phyloP scores from a whole-genome alignment of 2,888 invertebrate genomes.

The Ceraclea dissimilis region DNA sequence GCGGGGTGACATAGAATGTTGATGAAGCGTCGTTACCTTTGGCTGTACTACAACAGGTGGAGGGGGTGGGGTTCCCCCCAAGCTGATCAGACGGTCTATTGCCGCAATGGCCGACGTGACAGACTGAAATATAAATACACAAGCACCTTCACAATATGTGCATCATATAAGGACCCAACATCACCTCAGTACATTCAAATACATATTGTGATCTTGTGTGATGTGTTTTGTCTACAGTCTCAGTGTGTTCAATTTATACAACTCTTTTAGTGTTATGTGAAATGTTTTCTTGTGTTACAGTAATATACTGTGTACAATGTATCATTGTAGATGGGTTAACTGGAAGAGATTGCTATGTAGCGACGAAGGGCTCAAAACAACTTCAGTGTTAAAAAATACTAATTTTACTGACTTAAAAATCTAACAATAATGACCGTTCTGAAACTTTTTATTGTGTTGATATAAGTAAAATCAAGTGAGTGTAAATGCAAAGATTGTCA shows the following conservation, averaged over 20 bases:
- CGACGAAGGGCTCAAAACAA: too few relatives aligned
- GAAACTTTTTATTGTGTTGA: too few relatives aligned
- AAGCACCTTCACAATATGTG: conserved; percentile 18
- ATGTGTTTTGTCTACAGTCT: conserved; percentile 6
- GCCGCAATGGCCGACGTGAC: conserved; percentile 48
- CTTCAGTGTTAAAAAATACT: too few relatives aligned
- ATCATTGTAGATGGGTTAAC: too few relatives aligned
- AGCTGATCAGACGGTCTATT: conserved; percentile 43
- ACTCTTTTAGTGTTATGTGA: too few relatives aligned
- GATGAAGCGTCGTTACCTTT: conserved; percentile 26
- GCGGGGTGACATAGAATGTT: background rate
- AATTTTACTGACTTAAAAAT: too few relatives aligned
- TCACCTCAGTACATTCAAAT: background rate
- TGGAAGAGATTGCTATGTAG: too few relatives aligned
- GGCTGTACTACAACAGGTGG: conserved; percentile 30
- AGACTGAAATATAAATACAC: conserved; percentile 22
- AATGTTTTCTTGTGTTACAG: too few relatives aligned
- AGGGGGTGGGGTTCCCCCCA: conserved; percentile 39
- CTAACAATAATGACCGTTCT: too few relatives aligned
- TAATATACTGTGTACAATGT: too few relatives aligned
- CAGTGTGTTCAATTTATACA: conserved; percentile 4
- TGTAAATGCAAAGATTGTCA: too few relatives aligned
- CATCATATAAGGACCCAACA: background rate
- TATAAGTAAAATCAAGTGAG: too few relatives aligned
- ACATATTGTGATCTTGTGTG: background rate